Evolutionary conservation across 2,797 vertebrate genomes (phyloP).

Genomic region (Enteromius fasciolatus): DNA sequence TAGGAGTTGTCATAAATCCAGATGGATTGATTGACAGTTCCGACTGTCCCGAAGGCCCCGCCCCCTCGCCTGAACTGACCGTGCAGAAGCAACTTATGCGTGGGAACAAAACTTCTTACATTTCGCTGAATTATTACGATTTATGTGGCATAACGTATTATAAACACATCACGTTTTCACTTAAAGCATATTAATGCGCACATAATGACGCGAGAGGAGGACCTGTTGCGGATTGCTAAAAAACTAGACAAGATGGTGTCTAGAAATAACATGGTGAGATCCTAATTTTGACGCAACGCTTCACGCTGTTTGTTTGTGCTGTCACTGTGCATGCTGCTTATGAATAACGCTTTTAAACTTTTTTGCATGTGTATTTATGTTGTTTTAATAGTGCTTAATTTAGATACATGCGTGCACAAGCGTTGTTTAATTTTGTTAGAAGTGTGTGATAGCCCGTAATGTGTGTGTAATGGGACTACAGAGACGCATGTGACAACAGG

Average conservation of each 20-base stretch:
- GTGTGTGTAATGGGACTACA: neutral
- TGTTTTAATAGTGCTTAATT: neutral
- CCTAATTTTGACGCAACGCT: slow-evolving; percentile 65
- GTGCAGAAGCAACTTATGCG: slow-evolving; percentile 67
- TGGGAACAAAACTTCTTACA: slow-evolving; percentile 63
- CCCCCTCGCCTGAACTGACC: slow-evolving; percentile 71
- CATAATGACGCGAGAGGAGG: slow-evolving; percentile 88
- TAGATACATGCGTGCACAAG: slow-evolving; percentile 35
- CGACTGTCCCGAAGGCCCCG: slow-evolving; percentile 69
- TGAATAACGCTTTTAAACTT: neutral
- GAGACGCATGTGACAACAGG: slow-evolving; percentile 69
- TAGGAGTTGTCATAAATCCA: slow-evolving; percentile 74
- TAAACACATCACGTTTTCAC: slow-evolving; percentile 12
- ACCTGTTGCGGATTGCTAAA: slow-evolving; percentile 89
- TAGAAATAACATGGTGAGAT: slow-evolving; percentile 91
- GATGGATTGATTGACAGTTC: slow-evolving; percentile 66
- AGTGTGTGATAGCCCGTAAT: neutral
- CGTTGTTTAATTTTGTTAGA: slow-evolving; percentile 16
- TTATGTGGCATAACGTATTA: slow-evolving; percentile 19
- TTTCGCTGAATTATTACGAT: slow-evolving; percentile 47
- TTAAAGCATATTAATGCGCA: slow-evolving; percentile 68
- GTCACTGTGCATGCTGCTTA: neutral
- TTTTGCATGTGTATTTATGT: neutral
- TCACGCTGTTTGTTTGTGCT: slow-evolving; percentile 20
- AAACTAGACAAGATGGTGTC: slow-evolving; percentile 97